A percentile compares a stretch with the other conserved stretches of the same genome.
Conservation (phyloP, 53 echinoderm and acorn worm species). For the Henricia sp. region DNA sequence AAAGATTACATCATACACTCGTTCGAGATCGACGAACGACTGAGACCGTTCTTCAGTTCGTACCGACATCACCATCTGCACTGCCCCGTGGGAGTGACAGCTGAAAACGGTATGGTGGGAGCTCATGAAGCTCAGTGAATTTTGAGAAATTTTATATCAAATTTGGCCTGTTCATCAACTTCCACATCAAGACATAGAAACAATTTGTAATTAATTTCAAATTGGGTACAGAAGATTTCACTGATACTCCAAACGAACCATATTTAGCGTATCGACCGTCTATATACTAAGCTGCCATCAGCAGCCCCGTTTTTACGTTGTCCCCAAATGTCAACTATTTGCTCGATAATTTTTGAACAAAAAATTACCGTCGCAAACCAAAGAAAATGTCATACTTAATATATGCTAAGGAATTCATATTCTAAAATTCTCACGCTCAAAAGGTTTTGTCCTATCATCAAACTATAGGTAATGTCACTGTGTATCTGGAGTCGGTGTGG, state of each 20-base stretch:
- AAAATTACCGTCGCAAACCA: too few species aligned
- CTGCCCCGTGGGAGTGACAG: slow-evolving; percentile 64
- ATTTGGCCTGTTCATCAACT: too few species aligned
- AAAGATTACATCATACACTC: slow-evolving; percentile 61
- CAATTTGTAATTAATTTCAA: background rate
- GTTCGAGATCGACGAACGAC: slow-evolving; percentile 67
- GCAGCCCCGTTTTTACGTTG: too few species aligned
- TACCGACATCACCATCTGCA: slow-evolving; percentile 38
- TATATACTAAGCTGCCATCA: background rate
- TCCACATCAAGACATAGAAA: background rate
- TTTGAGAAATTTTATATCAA: background rate
- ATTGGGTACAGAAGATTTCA: background rate
- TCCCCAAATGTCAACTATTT: too few species aligned
- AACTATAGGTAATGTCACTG: slow-evolving; percentile 60
- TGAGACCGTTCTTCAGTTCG: slow-evolving; percentile 63
- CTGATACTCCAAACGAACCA: background rate
- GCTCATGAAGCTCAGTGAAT: background rate
- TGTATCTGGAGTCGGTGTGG: slow-evolving; percentile 69
- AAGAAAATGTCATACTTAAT: background rate
- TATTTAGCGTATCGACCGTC: background rate
- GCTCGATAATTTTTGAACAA: too few species aligned
- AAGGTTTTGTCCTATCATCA: background rate
- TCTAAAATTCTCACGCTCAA: background rate
- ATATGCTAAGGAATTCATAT: background rate
- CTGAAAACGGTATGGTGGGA: slow-evolving; percentile 45